These are phyloP conservation scores for Thyatira batis DNA, from an alignment of 2,888 invertebrate genomes.

Conservation along the genomic window DNA sequence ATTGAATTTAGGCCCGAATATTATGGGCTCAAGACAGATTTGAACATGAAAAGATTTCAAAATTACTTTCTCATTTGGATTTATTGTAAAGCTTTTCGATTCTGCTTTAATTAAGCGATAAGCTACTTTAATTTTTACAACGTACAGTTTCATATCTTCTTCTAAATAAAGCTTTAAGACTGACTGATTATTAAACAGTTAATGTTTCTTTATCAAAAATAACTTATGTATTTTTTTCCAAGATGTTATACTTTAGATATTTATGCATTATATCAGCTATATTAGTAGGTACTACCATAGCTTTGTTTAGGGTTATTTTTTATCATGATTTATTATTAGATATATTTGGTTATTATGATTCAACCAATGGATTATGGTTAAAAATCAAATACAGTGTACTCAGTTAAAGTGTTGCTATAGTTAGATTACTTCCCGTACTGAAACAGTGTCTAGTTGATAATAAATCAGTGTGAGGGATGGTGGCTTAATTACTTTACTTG, in stretches of 20 bases:
- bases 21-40: constrained; percentile 6
- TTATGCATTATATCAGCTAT: too few species aligned
- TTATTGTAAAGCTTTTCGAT: constrained; percentile 1
- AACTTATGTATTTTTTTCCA: too few species aligned
- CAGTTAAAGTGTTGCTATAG: neutral
- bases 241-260: too few species aligned
- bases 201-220: too few species aligned
- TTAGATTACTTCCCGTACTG: neutral
- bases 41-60: constrained; percentile 7
- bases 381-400: neutral
- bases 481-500: neutral
- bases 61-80: constrained; percentile 8
- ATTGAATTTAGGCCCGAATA: constrained; percentile 4
- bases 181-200: too few species aligned
- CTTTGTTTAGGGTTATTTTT: too few species aligned
- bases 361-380: too few species aligned
- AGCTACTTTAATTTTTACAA: neutral
- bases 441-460: neutral
- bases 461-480: neutral
- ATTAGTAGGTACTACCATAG: too few species aligned
- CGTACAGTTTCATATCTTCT: neutral
- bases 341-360: too few species aligned
- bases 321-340: too few species aligned
- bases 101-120: neutral
- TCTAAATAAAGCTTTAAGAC: too few species aligned